Conservation (phyloP, 37 sponge, comb jelly and placozoan species). For the Tethya wilhelma region DNA sequence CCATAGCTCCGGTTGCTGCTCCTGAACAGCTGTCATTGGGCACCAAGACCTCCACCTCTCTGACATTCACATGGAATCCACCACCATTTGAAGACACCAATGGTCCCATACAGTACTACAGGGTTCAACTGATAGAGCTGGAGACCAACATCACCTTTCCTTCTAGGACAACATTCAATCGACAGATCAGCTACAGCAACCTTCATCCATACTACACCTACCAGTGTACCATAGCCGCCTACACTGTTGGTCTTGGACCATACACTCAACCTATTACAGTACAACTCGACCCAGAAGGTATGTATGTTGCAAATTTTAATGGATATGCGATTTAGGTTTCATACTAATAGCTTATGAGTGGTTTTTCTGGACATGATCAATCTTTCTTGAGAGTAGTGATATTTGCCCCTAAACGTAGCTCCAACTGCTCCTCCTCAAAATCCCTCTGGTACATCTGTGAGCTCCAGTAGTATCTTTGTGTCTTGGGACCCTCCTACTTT, state of each 20-base stretch:
- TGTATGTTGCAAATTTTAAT: too few relatives aligned
- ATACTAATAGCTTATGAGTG: too few relatives aligned
- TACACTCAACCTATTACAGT: slow-evolving; percentile 17
- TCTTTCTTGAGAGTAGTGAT: background rate
- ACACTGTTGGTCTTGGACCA: slow-evolving; percentile 32
- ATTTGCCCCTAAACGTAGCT: slow-evolving; percentile 3
- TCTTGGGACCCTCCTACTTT: slow-evolving; percentile 32
- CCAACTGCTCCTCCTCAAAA: slow-evolving; percentile 21
- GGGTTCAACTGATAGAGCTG: slow-evolving; percentile 20
- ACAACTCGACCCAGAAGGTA: slow-evolving; percentile 44
- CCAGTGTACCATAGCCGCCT: slow-evolving; percentile 14
- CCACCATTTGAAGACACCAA: slow-evolving; percentile 39
- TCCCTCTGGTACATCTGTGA: background rate
- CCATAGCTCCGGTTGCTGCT: slow-evolving; percentile 34
- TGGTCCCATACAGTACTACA: slow-evolving; percentile 39
- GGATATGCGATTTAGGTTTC: too few relatives aligned
- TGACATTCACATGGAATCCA: slow-evolving; percentile 40
- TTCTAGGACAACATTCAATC: background rate
- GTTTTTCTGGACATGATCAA: background rate
- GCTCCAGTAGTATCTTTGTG: background rate
- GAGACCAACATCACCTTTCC: slow-evolving; percentile 9
- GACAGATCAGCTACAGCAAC: background rate
- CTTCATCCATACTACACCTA: slow-evolving; percentile 36
- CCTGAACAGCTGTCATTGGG: slow-evolving; percentile 24
- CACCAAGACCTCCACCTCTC: background rate